Percentiles rank a stretch among this genome's conserved stretches.
Evolutionary conservation across 92 coral and sea anemone species (phyloP).

Genomic region (Porites cylindrica): DNA sequence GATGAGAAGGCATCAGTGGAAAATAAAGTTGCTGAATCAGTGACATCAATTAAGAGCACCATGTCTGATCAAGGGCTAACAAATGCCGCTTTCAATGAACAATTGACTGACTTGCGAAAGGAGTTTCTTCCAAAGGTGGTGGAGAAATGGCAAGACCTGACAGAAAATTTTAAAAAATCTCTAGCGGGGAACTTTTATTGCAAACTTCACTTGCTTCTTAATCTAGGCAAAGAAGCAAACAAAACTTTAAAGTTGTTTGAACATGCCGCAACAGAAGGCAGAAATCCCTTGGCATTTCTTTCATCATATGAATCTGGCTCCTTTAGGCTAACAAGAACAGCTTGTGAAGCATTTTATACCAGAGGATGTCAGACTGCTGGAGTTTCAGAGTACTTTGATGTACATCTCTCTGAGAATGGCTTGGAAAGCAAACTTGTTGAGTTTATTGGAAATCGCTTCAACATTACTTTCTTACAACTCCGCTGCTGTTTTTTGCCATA

Average conservation of each 20-base stretch:
- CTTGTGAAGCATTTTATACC: slow-evolving; percentile 44
- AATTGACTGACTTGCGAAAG: slow-evolving; percentile 14
- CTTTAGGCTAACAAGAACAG: slow-evolving; percentile 39
- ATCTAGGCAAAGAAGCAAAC: slow-evolving; percentile 38
- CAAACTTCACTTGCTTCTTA: not conserved
- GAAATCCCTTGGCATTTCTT: slow-evolving; percentile 38
- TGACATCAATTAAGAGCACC: slow-evolving; percentile 38
- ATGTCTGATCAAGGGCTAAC: slow-evolving; percentile 43
- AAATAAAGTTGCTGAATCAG: slow-evolving; percentile 25
- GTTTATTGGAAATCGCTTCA: slow-evolving; percentile 35
- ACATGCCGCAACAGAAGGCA: slow-evolving; percentile 37
- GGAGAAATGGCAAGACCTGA: slow-evolving; percentile 35
- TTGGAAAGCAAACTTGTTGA: slow-evolving; percentile 44
- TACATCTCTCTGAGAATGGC: no score
- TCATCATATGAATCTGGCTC: slow-evolving; percentile 46
- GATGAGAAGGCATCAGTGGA: not conserved
- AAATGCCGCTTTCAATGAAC: slow-evolving; percentile 36
- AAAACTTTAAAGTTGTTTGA: not conserved
- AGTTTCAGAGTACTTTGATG: slow-evolving; percentile 35
- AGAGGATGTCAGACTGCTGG: slow-evolving; percentile 45
- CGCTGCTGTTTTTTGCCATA: not conserved
- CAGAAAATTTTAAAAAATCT: slow-evolving; percentile 1
- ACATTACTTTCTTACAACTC: slow-evolving; percentile 37
- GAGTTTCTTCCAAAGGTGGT: slow-evolving; percentile 39
- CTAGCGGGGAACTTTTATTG: slow-evolving; percentile 42